Evolutionary conservation across 1,140 invertebrate species (phyloP), one percentile per base, ranked within the genome.

Genomic region (Drosophila burlai): DNA sequence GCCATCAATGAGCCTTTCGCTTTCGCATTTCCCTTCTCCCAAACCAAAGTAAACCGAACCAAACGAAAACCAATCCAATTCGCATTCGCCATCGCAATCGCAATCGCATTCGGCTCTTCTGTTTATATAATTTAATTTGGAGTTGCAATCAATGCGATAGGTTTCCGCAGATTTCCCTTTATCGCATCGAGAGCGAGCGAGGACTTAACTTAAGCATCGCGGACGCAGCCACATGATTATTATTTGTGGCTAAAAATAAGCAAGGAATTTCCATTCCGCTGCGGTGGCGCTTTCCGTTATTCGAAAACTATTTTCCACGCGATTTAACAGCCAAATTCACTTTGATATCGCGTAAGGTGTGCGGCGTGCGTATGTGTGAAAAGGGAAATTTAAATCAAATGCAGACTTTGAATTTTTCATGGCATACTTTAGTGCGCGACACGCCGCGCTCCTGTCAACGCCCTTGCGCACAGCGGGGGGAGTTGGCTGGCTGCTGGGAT

Each of bases 71-170:
- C 57, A 54, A 47, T 72, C 43, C 65, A 68, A 82, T 60, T 62
- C 72, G 54, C 40, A 59, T 47, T 67, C 71, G 45, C 71, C 64
- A 26, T 47, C 21, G 42, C n/a, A 49, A 26, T 47, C 21, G 42
- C n/a, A 49, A 77, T 75, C 64, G 66, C 61, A 50, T 72, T 59
- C 50, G 59, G 76, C 52, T 57, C 78, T 69, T 74, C 69, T 89
- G 87, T 89, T 89, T 90, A 89, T 89, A 90, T 89, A 89, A 89
- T 89, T 89, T 80, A 79, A 89, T 89, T 89, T 81, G 54, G 84
- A 58, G 74, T 85, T 85, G 80, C 84, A 89, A 89, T 89, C 85
- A 90, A 76, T 57, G 60, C 84, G 69, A 89, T 87, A 84, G 81
- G 78, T 81, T 87, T 86, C 68, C 50, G 60, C 69, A 68, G 75